Evolutionary conservation across 2,113 vertebrate species (phyloP).

Genomic region (Ochotona princeps): DNA sequence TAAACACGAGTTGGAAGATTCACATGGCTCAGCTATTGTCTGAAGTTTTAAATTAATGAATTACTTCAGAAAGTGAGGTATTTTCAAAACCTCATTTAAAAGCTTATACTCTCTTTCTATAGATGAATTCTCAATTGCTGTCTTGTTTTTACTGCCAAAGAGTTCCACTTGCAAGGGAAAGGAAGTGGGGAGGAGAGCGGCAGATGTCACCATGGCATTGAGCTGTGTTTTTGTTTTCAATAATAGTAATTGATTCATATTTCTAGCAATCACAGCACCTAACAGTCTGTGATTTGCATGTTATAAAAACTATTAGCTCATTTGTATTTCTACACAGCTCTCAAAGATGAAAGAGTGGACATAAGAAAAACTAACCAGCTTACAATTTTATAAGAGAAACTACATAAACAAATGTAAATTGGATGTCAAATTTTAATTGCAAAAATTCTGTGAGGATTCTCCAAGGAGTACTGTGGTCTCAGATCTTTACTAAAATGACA

Average conservation of each 20-base stretch:
- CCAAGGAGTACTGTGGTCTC: conserved; percentile 9
- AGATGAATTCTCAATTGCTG: conserved; percentile 34
- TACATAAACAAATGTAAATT: conserved; percentile 50
- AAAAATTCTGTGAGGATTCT: conserved; percentile 3
- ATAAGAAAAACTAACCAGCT: conserved; percentile 33
- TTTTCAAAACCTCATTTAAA: conserved; percentile 44
- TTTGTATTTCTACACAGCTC: conserved; percentile 40
- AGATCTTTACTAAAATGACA: not conserved
- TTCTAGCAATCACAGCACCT: not conserved
- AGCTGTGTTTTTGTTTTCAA: not conserved
- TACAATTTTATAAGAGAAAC: conserved; percentile 11
- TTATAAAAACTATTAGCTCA: not conserved
- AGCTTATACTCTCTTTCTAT: not conserved
- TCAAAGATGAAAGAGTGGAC: conserved; percentile 38
- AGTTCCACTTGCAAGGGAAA: not conserved
- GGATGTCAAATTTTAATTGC: conserved; percentile 44
- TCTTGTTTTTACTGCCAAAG: conserved; percentile 42
- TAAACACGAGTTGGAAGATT: not conserved
- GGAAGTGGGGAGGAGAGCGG: not conserved
- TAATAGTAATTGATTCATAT: not conserved
- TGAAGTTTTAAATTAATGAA: conserved; percentile 48
- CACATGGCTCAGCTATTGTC: not conserved
- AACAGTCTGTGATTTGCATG: not conserved
- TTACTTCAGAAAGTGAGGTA: not conserved
- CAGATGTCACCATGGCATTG: not conserved